These are phyloP conservation scores for Stomatorhinus ivindoensis DNA, from an alignment of 2,113 vertebrate genomes.

Conservation along the genomic window DNA sequence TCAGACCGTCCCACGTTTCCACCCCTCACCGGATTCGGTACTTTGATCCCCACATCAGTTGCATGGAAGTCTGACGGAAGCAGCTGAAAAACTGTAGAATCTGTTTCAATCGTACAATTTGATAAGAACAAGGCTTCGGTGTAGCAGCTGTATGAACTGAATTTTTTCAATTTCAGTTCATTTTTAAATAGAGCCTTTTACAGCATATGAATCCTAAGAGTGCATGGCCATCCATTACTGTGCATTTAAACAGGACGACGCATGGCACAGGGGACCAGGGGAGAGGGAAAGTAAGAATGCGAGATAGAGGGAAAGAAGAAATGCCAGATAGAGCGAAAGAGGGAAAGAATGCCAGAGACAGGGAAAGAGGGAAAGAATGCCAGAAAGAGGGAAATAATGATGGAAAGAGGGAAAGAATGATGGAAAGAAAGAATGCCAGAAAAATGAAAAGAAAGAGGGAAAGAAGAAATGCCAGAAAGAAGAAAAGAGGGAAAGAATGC, in stretches of 20 bases:
- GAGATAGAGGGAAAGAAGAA: background rate
- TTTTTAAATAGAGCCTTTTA: background rate
- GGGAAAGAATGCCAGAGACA: background rate
- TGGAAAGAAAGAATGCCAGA: background rate
- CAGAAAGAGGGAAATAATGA: too few relatives aligned
- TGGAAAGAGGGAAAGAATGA: too few relatives aligned
- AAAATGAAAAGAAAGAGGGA: background rate
- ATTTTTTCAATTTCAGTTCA: background rate
- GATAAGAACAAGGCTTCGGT: background rate
- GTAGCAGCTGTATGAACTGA: background rate
- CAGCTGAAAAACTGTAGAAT: background rate
- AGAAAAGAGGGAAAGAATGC: background rate
- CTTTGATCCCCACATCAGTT: background rate
- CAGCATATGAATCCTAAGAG: background rate
- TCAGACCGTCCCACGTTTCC: background rate
- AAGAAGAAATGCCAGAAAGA: background rate
- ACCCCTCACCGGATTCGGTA: background rate
- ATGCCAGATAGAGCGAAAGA: too few relatives aligned
- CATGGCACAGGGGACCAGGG: background rate
- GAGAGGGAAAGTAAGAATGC: background rate
- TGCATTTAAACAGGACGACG: background rate
- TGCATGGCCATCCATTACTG: background rate
- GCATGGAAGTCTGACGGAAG: background rate
- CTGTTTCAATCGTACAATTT: background rate
- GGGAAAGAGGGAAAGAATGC: background rate